Evolutionary conservation across 2,888 invertebrate genomes (phyloP).

Genomic region (Amphimallon solstitiale): DNA sequence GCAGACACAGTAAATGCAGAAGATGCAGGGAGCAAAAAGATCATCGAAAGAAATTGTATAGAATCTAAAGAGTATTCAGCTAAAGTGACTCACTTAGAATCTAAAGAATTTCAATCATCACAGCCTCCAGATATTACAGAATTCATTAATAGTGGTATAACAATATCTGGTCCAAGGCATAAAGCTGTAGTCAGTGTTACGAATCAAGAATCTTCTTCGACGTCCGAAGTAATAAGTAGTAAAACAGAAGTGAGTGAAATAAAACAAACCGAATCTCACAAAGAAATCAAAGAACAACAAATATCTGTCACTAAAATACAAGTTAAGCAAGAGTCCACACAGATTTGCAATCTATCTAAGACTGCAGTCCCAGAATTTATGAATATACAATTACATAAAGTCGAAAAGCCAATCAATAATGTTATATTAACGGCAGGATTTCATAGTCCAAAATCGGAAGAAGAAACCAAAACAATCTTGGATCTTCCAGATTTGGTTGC

Average conservation of each 20-base stretch:
- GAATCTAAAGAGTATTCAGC: neutral
- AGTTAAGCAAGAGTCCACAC: conserved; percentile 66
- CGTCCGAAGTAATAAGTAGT: neutral
- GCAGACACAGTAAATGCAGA: neutral
- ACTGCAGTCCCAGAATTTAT: conserved; percentile 72
- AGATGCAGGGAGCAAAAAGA: neutral
- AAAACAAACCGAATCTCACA: conserved; percentile 24
- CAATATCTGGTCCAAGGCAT: conserved; percentile 36
- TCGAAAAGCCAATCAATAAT: conserved; percentile 73
- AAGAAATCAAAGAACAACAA: conserved; percentile 58
- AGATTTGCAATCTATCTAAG: conserved; percentile 50
- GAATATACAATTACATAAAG: conserved; percentile 76
- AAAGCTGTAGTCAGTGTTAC: conserved; percentile 28
- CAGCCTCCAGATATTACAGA: neutral
- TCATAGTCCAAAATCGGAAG: conserved; percentile 61
- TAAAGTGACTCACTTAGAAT: neutral
- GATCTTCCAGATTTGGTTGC: conserved; percentile 1
- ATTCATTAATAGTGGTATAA: conserved; percentile 30
- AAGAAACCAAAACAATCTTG: conserved; percentile 43
- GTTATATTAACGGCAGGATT: conserved; percentile 73
- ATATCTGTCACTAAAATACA: conserved; percentile 69
- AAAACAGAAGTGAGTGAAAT: conserved; percentile 7
- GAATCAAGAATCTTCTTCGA: neutral
- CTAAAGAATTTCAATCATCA: conserved; percentile 29
- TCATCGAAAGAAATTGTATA: neutral